These are phyloP conservation scores for Sitta europaea DNA, from an alignment of 2,113 vertebrate species.

Conservation along the genomic window DNA sequence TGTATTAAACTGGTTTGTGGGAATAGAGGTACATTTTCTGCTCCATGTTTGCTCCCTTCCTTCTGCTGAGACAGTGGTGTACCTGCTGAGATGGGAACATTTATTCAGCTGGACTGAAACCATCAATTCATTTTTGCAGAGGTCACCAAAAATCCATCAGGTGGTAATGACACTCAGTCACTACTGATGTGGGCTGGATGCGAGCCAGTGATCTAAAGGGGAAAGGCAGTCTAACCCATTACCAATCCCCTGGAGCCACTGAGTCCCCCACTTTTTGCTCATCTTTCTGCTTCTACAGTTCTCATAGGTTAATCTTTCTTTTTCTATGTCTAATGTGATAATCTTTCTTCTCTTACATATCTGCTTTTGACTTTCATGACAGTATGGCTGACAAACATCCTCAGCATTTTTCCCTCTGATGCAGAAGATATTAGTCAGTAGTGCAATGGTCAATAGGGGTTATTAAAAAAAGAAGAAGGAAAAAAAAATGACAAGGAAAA, in stretches of 20 bases:
- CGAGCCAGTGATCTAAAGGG: constrained; percentile 55
- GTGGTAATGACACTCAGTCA: constrained; percentile 52
- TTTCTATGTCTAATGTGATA: constrained; percentile 46
- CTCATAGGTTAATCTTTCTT: constrained; percentile 60
- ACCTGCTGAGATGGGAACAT: constrained; percentile 18
- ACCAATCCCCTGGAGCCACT: constrained; percentile 38
- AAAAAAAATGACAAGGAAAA: background rate
- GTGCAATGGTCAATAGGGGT: background rate
- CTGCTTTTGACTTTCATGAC: constrained; percentile 52
- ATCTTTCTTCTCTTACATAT: constrained; percentile 62
- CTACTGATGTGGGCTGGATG: constrained; percentile 50
- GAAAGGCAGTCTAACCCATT: constrained; percentile 32
- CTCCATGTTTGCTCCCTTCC: background rate
- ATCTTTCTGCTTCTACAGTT: constrained; percentile 54
- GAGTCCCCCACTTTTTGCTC: constrained; percentile 36
- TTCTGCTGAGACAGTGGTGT: background rate
- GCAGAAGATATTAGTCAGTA: constrained; percentile 21
- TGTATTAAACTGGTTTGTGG: background rate
- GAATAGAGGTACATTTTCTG: background rate
- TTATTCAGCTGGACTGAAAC: constrained; percentile 39
- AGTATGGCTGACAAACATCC: constrained; percentile 50
- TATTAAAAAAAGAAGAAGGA: background rate
- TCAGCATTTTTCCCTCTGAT: constrained; percentile 22
- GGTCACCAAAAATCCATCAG: constrained; percentile 59
- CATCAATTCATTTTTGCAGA: constrained; percentile 49